Evolutionary conservation across 2,113 vertebrate genomes (phyloP).

Genomic region (Panthera tigris): DNA sequence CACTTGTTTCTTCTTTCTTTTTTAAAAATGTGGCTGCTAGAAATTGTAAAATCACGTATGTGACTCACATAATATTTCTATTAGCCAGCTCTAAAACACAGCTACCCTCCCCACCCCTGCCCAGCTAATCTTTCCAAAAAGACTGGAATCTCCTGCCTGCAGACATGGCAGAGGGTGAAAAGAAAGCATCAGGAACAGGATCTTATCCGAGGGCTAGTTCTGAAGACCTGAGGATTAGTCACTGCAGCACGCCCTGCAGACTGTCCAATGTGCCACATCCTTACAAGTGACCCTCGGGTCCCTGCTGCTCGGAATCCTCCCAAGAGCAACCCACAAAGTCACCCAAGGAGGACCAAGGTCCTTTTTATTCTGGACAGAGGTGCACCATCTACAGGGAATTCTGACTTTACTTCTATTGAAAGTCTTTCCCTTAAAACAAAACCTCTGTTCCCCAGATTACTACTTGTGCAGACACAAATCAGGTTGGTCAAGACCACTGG

Average conservation of each 20-base stretch:
- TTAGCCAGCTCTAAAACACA: neutral
- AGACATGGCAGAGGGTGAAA: neutral
- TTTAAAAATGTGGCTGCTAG: neutral
- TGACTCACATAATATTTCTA: neutral
- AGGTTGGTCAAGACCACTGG: neutral
- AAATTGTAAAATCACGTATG: conserved; percentile 8
- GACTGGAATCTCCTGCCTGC: neutral
- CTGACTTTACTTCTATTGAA: neutral
- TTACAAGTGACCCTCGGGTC: neutral
- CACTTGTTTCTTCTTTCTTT: neutral
- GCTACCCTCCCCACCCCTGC: neutral
- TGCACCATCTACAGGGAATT: neutral
- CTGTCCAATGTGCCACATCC: neutral
- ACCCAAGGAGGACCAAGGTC: neutral
- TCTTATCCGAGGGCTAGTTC: neutral
- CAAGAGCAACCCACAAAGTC: neutral
- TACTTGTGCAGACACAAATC: neutral
- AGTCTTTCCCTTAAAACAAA: neutral
- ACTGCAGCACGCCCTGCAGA: neutral
- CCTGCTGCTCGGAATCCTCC: neutral
- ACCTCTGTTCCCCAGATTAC: neutral
- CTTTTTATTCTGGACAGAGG: neutral
- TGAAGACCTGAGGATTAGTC: neutral
- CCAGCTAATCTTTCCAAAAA: neutral
- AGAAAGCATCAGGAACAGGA: neutral